Conservation (phyloP, 2,113 vertebrate species). For the Grus americana region DNA sequence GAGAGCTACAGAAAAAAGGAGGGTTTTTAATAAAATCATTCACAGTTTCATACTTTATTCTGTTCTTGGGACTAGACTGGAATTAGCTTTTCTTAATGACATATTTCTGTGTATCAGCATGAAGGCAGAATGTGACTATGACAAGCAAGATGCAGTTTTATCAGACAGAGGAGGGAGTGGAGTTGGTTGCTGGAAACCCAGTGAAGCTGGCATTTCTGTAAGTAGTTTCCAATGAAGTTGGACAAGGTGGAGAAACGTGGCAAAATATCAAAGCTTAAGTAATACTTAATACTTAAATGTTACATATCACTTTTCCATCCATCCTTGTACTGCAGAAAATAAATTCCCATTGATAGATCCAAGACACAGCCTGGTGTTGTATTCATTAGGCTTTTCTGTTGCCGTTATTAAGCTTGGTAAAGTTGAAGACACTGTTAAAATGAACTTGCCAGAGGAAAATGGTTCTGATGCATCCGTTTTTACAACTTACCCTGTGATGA, state of each 20-base stretch:
- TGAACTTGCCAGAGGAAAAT: not conserved
- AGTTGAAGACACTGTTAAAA: not conserved
- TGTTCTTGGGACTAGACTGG: not conserved
- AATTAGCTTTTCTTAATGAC: not conserved
- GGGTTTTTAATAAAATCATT: accelerated
- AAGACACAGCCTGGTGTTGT: not conserved
- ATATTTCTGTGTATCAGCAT: not conserved
- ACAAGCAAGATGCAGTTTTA: not conserved
- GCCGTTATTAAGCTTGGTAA: not conserved
- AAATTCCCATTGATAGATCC: not conserved
- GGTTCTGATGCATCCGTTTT: not conserved
- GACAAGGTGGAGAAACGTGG: not conserved
- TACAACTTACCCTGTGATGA: not conserved
- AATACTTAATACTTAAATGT: not conserved
- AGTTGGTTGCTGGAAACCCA: not conserved
- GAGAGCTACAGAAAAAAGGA: not conserved
- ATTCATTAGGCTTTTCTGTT: not conserved
- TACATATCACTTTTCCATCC: not conserved
- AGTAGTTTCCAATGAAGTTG: not conserved
- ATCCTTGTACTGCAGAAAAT: not conserved
- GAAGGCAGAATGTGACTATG: not conserved
- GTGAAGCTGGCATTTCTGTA: not conserved
- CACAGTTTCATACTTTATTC: not conserved
- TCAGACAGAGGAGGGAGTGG: not conserved
- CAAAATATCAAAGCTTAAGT: not conserved